Percentiles rank a stretch among this genome's conserved stretches.
Conservation (phyloP, 2,113 vertebrate genomes). For the Microtus oregoni region DNA sequence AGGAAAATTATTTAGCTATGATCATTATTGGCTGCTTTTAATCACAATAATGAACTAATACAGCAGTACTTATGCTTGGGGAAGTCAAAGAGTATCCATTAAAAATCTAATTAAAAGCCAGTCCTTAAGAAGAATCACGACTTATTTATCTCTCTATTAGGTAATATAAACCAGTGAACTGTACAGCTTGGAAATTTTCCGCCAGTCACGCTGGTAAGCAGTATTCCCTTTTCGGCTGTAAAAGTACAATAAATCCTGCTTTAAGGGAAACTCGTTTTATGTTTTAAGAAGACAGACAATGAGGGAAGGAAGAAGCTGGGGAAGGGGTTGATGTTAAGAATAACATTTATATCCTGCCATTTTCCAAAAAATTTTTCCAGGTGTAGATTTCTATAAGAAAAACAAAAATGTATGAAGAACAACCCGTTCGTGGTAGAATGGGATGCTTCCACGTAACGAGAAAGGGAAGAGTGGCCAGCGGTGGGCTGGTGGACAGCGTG, state of each 20-base stretch:
- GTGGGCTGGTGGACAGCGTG: background rate
- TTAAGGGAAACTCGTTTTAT: conserved; percentile 65
- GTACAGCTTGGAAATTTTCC: conserved; percentile 79
- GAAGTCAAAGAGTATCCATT: conserved; percentile 88
- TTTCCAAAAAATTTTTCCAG: background rate
- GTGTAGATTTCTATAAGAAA: background rate
- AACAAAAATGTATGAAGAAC: background rate
- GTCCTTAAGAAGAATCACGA: conserved; percentile 83
- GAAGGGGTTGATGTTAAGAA: background rate
- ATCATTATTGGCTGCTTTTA: conserved; percentile 85
- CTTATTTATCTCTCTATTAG: conserved; percentile 84
- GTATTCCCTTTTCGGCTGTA: conserved; percentile 72
- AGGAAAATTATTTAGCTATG: conserved; percentile 83
- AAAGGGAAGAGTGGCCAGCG: background rate
- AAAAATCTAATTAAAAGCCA: conserved; percentile 90
- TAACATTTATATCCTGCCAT: background rate
- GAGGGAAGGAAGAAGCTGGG: background rate
- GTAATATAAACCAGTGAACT: conserved; percentile 82
- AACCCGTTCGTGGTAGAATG: background rate
- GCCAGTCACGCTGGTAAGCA: conserved; percentile 75
- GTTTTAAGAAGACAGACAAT: conserved; percentile 66
- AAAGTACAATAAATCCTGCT: conserved; percentile 79
- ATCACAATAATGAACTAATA: conserved; percentile 85
- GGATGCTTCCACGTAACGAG: rapidly evolving
- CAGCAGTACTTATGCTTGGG: conserved; percentile 77